Evolutionary conservation across 2,888 invertebrate genomes (phyloP), one percentile per base, ranked within the genome.

Genomic region (Nymphalis c-album): DNA sequence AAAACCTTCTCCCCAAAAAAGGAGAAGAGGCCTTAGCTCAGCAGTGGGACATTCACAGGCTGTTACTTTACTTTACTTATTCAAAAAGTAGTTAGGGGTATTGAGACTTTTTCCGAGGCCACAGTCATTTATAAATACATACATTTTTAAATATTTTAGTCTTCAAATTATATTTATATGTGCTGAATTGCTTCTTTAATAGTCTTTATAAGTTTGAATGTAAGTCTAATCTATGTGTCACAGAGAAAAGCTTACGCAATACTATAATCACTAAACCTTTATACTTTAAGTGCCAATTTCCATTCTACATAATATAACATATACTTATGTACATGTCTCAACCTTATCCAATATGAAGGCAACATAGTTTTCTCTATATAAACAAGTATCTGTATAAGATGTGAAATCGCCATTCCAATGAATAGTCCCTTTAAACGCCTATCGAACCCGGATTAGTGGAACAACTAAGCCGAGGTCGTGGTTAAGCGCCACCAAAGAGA

Each of bases 401-500:
- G 53, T 17, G n/a, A 55, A 55, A 31, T 55, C 53, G 17, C 17
- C 17, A 31, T 31, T 55, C n/a, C 40, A 57, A 40, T 57, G 35
- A 40, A 35, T 40, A 18, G 31, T 4, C 57, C 35, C 35, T 35
- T 57, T 40, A 16, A 53, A 57, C 57, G 18, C 31, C 55, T 55
- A 40, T 40, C 40, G n/a, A n/a, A 10, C 40, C 35, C 35, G 35
- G 57, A 57, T 57, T 57, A 57, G 57, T 13, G 35, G 40, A 31
- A 57, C 40, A 40, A 55, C n/a, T 55, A 31, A 40, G 57, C 57
- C 18, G 18, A 13, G 57, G 40, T 57, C 18, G 57, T 26, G 40
- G 35, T 40, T 57, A 40, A 57, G 35, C 55, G 55, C 26, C 57
- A 57, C 40, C 40, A 40, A 55, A 55, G 35, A 57, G 35, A 57